Conservation (phyloP, 2,113 vertebrate species). For the Puntigrus tetrazona region DNA sequence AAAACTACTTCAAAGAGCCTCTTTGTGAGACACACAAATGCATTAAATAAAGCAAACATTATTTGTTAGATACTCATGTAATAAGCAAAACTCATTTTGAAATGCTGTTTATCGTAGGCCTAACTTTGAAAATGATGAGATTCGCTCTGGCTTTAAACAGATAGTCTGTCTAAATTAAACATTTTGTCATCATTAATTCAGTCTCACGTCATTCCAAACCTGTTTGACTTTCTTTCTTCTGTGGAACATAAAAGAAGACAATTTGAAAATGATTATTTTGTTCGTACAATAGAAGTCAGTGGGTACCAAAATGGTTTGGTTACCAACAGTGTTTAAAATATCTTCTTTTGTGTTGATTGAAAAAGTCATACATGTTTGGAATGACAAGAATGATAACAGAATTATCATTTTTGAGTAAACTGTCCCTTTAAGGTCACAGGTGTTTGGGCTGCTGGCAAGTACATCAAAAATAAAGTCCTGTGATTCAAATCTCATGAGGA, state of each 20-base stretch:
- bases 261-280: neutral
- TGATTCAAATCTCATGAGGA: constrained; percentile 9
- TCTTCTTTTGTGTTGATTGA: neutral
- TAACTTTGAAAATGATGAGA: neutral
- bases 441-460: neutral
- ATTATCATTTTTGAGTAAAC: neutral
- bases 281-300: neutral
- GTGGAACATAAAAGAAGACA: neutral
- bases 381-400: neutral
- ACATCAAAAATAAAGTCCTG: neutral
- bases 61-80: neutral
- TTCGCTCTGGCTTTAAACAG: neutral
- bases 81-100: neutral
- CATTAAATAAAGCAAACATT: neutral
- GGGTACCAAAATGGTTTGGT: neutral
- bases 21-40: neutral
- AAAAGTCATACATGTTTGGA: neutral
- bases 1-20: too few relatives aligned
- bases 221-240: neutral
- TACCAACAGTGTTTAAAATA: neutral
- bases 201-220: neutral
- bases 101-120: too few relatives aligned
- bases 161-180: neutral
- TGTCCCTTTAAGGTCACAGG: neutral
- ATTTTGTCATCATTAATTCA: neutral